Conservation (phyloP, 2,888 invertebrate species). For the Baccha elongata region DNA sequence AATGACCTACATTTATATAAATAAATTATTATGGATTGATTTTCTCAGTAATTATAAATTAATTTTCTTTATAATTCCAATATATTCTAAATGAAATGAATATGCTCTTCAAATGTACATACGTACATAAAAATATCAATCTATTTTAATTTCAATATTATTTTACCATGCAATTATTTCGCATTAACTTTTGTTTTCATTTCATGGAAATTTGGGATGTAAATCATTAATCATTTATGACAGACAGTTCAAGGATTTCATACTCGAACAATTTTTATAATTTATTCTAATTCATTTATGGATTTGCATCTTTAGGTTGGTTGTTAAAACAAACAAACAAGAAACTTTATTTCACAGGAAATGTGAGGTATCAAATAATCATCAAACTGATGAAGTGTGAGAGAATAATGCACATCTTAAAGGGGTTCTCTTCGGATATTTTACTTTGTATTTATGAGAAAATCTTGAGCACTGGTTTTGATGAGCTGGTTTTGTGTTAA, state of each 20-base stretch:
- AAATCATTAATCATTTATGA: conserved; percentile 16
- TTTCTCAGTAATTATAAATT: conserved; percentile 2
- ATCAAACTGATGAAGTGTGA: not conserved
- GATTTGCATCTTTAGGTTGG: conserved; percentile 25
- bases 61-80: not conserved
- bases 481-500: not conserved
- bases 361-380: conserved; percentile 32
- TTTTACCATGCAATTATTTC: not conserved
- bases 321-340: conserved; percentile 15
- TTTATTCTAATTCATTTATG: conserved; percentile 35
- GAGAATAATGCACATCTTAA: not conserved
- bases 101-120: no score
- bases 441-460: not conserved
- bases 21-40: no score
- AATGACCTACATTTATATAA: conserved; percentile 7
- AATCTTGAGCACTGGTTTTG: not conserved
- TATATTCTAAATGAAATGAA: no score
- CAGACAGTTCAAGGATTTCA: not conserved
- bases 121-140: no score
- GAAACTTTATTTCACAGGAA: conserved; percentile 26
- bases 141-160: not conserved
- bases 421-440: not conserved
- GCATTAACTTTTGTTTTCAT: not conserved
- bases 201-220: conserved; percentile 20
- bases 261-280: conserved; percentile 47